Percentiles rank a stretch among this genome's conserved stretches.
Evolutionary conservation across 2,888 invertebrate genomes (phyloP).

Genomic region (Atherix ibis): DNA sequence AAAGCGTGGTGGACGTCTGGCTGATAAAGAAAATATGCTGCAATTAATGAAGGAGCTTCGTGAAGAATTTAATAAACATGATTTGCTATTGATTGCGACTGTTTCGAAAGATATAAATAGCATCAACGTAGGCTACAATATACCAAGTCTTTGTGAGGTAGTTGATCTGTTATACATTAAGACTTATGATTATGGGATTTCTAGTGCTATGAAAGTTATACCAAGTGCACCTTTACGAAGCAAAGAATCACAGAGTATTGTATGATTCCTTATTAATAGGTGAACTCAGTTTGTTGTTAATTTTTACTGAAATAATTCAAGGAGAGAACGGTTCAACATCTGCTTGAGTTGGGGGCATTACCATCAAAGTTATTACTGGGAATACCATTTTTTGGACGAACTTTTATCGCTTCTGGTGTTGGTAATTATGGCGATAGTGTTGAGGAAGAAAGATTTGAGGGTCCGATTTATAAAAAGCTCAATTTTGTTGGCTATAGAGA

Average conservation of each 20-base stretch:
- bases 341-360: conserved; percentile 55
- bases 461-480: conserved; percentile 59
- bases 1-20: conserved; percentile 53
- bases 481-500: conserved; percentile 84
- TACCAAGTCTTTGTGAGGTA: conserved; percentile 50
- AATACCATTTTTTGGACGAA: conserved; percentile 68
- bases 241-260: conserved; percentile 44
- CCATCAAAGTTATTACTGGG: conserved; percentile 66
- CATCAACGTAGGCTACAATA: conserved; percentile 62
- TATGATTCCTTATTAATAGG: conserved; percentile 38
- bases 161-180: conserved; percentile 65
- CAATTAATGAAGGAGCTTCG: conserved; percentile 61
- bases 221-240: conserved; percentile 62
- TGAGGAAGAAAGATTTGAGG: conserved; percentile 49
- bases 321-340: conserved; percentile 61
- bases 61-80: conserved; percentile 48
- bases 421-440: conserved; percentile 31
- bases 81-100: conserved; percentile 62
- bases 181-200: conserved; percentile 80
- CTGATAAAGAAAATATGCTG: conserved; percentile 64
- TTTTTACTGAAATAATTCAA: conserved; percentile 23
- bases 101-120: conserved; percentile 61
- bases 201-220: conserved; percentile 60
- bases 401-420: conserved; percentile 39
- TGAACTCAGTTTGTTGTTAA: conserved; percentile 7